Conservation (phyloP, 2,888 invertebrate species). For the Camptogramma bilineatum region DNA sequence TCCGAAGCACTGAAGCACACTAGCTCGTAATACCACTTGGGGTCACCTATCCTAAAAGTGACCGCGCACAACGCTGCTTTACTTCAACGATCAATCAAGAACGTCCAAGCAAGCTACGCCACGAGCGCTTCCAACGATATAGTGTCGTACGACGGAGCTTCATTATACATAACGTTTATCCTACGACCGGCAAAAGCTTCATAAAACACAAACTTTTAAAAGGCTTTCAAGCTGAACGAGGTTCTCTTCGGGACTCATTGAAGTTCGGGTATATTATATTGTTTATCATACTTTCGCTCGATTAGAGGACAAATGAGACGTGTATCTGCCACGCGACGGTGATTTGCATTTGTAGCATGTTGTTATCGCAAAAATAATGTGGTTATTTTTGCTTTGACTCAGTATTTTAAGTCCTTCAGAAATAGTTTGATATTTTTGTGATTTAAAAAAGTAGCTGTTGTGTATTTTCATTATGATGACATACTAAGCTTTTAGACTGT, state of each 20-base stretch:
- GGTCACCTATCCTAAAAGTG: no score
- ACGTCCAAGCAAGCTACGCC: no score
- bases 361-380: not conserved
- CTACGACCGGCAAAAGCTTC: not conserved
- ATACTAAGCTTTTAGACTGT: no score
- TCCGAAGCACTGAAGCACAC: no score
- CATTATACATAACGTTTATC: not conserved
- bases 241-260: not conserved
- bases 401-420: not conserved
- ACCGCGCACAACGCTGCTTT: no score
- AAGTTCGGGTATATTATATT: not conserved
- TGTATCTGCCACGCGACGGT: not conserved
- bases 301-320: not conserved
- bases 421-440: no score
- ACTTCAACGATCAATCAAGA: no score
- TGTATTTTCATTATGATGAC: no score
- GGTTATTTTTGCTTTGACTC: not conserved
- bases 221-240: not conserved
- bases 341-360: constrained; percentile 3
- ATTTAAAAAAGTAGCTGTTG: no score
- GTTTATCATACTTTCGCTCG: constrained; percentile 1
- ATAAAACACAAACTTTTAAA: not conserved
- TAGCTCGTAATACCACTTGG: no score
- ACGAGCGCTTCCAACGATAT: no score
- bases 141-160: not conserved